A percentile compares a stretch with the other conserved stretches of the same genome.
Conservation (phyloP, 2,113 vertebrate species). For the Brachyhypopomus occidentalis region DNA sequence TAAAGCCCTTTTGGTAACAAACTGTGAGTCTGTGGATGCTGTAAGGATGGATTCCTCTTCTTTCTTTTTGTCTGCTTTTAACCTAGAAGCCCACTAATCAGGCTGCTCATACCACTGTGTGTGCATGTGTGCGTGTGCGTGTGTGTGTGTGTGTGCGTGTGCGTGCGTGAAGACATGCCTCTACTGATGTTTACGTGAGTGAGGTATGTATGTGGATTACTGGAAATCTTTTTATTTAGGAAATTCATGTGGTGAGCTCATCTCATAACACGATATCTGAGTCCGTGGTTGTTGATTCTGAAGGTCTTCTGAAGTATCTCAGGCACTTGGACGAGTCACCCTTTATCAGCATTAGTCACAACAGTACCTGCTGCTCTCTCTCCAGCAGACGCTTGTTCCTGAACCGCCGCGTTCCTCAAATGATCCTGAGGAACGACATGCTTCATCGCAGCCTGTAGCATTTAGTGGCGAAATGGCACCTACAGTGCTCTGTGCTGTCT, state of each 20-base stretch:
- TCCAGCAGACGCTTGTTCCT: slow-evolving; percentile 37
- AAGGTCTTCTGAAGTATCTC: slow-evolving; percentile 53
- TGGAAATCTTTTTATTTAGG: slow-evolving; percentile 33
- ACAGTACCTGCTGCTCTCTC: slow-evolving; percentile 21
- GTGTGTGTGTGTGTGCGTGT: slow-evolving; percentile 30
- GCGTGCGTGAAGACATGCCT: not conserved
- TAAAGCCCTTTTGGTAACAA: slow-evolving; percentile 73
- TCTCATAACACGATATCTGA: slow-evolving; percentile 43
- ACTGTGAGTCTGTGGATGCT: slow-evolving; percentile 67
- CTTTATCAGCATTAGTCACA: slow-evolving; percentile 47
- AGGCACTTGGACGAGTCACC: slow-evolving; percentile 40
- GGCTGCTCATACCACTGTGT: slow-evolving; percentile 9
- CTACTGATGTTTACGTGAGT: not conserved
- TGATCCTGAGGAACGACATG: slow-evolving; percentile 28
- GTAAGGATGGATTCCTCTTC: slow-evolving; percentile 66
- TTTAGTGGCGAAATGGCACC: slow-evolving; percentile 13
- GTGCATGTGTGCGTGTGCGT: not conserved
- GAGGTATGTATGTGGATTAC: not conserved
- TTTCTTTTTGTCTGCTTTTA: slow-evolving; percentile 73
- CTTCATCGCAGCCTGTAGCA: slow-evolving; percentile 4
- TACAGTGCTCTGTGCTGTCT: not conserved
- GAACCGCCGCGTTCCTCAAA: slow-evolving; percentile 46
- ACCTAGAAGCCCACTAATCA: slow-evolving; percentile 50
- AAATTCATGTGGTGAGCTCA: slow-evolving; percentile 42
- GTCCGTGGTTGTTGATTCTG: slow-evolving; percentile 35